phyloP scores from a whole-genome alignment of 2,797 vertebrate species.

The Cuculus canorus region DNA sequence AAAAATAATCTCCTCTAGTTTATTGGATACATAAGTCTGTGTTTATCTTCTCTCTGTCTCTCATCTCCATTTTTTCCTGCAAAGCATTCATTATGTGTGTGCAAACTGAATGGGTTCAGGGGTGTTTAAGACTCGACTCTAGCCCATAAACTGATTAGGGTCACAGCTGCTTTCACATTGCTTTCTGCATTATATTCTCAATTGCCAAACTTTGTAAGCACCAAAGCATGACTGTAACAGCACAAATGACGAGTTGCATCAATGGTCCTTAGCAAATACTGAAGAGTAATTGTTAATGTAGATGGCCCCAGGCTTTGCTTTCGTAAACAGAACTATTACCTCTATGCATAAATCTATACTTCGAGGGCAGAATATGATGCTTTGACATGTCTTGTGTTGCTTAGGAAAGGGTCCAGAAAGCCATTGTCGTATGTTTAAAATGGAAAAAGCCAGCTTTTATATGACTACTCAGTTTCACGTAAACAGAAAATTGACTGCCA shows the following conservation, averaged over 20 bases:
- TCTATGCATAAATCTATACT: background rate
- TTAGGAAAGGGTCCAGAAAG: background rate
- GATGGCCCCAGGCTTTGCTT: background rate
- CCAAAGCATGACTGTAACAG: background rate
- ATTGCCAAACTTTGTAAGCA: background rate
- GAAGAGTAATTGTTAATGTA: background rate
- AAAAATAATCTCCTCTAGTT: background rate
- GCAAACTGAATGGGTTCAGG: background rate
- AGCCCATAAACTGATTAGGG: background rate
- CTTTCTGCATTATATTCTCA: background rate
- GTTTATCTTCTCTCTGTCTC: background rate
- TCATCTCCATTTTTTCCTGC: background rate
- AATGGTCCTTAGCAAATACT: background rate
- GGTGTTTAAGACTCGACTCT: background rate
- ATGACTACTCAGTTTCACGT: background rate
- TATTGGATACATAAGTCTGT: background rate
- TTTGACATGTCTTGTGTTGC: background rate
- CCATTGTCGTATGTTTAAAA: background rate
- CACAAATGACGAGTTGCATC: background rate
- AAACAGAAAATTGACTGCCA: background rate
- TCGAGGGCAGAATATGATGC: background rate
- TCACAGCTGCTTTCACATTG: background rate
- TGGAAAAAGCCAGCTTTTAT: background rate
- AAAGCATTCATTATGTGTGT: background rate
- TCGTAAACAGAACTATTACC: background rate